Base-by-base conservation (phyloP, 2,113 vertebrate species). In the Serinus canaria region DNA sequence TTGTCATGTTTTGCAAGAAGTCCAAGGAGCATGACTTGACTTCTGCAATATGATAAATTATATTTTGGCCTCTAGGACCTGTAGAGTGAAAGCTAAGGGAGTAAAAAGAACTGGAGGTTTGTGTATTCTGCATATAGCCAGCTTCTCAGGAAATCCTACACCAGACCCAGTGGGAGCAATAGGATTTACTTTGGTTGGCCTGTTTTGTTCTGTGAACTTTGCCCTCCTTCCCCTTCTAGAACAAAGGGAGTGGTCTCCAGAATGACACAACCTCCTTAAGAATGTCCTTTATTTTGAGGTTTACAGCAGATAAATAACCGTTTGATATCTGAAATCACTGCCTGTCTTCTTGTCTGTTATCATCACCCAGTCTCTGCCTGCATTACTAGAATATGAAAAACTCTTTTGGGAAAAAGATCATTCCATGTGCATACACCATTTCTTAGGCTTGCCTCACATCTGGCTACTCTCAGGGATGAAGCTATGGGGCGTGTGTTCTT, bases 361-460 rank as follows among this genome's bases (percentile, higher is more conserved):
- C 0, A 1, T 49, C 24, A 83, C 15, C 18, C 20, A 30, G 16
- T 13, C 68, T 77, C 68, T 87, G 27, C 16, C 33, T 66, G 10
- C 35, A 24, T 46, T 64, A 22, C 22, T 50, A n/a, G 52, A 52
- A 74, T 6, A 14, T 33, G 21, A 28, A n/a, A 35, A 60, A 56
- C 2, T 16, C 10, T 69, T 84, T 73, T 15, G 69, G 18, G 33
- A 47, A 7, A 47, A 92, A 77, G 49, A 39, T 46, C 0, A 10
- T 22, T 52, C 14, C 2, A 0, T 0, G 0, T 24, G 31, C 5
- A 25, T 12, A 16, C 18, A 52, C 2, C 0, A 1, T 56, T 84
- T 66, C 37, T 87, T 39, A 60, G 12, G 21, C 15, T 56, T 47
- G 7, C 18, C 27, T 77, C 24, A 14, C 12, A 67, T 56, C 23